Conservation (phyloP, 2,888 invertebrate species). For the Pilophorus perplexus region DNA sequence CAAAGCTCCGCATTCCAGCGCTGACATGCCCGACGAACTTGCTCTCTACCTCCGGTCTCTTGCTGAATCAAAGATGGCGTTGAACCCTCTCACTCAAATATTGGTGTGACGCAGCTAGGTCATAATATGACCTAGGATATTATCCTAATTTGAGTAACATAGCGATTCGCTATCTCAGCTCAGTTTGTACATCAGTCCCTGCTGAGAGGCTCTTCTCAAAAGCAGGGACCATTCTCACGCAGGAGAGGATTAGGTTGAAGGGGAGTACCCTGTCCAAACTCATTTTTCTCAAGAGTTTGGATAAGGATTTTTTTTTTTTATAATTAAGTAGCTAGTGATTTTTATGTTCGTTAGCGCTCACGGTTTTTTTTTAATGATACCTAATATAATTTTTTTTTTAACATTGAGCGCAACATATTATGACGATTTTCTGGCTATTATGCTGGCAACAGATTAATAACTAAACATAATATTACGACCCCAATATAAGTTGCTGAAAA, state of each 20-base stretch:
- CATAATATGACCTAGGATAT: too few species aligned
- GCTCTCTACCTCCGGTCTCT: not conserved
- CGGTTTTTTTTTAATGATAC: not conserved
- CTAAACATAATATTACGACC: too few species aligned
- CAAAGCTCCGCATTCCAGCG: not conserved
- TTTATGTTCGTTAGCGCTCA: too few species aligned
- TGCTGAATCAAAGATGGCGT: not conserved
- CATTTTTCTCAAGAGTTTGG: not conserved
- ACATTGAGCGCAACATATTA: too few species aligned
- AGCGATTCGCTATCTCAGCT: conserved; percentile 4
- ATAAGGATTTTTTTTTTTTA: not conserved
- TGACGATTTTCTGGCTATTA: too few species aligned
- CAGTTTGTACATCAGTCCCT: conserved; percentile 17
- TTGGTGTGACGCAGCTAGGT: not conserved
- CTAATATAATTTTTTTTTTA: not conserved
- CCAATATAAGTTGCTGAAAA: too few species aligned
- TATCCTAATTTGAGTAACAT: not conserved
- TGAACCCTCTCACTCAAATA: conserved; percentile 4
- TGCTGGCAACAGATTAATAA: too few species aligned
- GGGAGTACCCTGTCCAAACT: conserved; percentile 4
- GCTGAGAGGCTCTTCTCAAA: conserved; percentile 25
- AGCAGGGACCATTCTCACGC: conserved; percentile 12
- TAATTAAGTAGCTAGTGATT: too few species aligned
- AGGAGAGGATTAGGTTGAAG: not conserved
- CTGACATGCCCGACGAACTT: not conserved